Evolutionary conservation across 2,888 invertebrate genomes (phyloP), one percentile per base, ranked within the genome.

Genomic region (Galeopsomyia nigrocyanea): DNA sequence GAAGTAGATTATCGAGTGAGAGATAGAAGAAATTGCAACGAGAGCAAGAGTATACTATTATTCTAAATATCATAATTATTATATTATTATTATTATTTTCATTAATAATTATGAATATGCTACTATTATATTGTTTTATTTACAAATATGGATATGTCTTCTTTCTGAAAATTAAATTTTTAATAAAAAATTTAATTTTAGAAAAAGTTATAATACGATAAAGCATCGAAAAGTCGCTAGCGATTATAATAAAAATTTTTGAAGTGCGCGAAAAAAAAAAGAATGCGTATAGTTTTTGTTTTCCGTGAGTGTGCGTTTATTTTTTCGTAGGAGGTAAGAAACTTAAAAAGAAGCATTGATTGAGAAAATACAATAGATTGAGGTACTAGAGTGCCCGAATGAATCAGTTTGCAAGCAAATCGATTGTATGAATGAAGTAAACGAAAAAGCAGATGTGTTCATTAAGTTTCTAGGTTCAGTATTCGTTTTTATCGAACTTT

Each of bases 381-480:
- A 26, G 39, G 39, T 39, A 7, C 10, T 39, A 39, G 39, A 7
- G 39, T 10, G 39, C 13, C 39, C 2, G 39, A 39, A 10, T 10
- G 39, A 39, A 39, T 39, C 39, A 39, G 39, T 39, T 39, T 39
- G 39, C 39, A 13, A 39, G 39, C 1, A 39, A 39, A 39, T 39
- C 39, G 10, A 39, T 39, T 39, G 39, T 10, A 39, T 39, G 39
- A 10, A 39, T 39, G 13, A 39, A 39, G 13, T 39, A 39, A 39
- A 39, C 10, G 10, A 39, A 39, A 39, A 39, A 39, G 26, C 26
- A 26, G 39, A 39, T 39, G 39, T 39, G 39, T 39, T 84, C 84
- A 84, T 82, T 83, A 83, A 78, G 80, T 79, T 81, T 80, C 78
- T 82, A 82, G 81, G 78, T 80, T 82, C 83, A 84, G 84, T 84